Base-by-base conservation (phyloP, 2,113 vertebrate genomes). In the Ahaetulla prasina region DNA sequence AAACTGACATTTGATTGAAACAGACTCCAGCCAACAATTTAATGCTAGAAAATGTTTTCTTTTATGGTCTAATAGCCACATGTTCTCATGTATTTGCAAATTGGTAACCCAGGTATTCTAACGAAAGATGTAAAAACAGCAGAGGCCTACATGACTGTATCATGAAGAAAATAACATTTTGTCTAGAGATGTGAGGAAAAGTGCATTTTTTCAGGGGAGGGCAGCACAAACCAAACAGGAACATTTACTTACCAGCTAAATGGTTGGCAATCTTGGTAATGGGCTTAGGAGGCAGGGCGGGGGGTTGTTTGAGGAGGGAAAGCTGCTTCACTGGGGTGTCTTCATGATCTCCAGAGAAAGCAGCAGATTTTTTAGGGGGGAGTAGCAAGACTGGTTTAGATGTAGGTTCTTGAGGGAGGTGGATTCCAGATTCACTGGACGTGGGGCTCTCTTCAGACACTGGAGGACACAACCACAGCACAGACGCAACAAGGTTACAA, bases 271-370 rank as follows among this genome's bases (percentile, higher is more conserved):
- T 98, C 97, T 99, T 98, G 96, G 98, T 97, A 97, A 99, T 99
- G 95, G 99, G 99, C 97, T 99, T 99, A 94, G 99, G 99, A 96
- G 99, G 99, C 97, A 99, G 98, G 96, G 99, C 99, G 25, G 99
- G 99, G 96, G 99, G 99, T 96, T 99, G 99, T 97, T 99, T 99
- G 97, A 98, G 98, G 96, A 99, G 98, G 96, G 99, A 96, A 57
- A 98, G 97, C 93, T 99, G 98, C 97, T 99, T 99, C 97, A 98
- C 95, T 91, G 98, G 98, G 95, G 97, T 98, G 94, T 99, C 99
- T 97, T 99, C 99, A 98, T 98, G 97, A 96, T 99, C 98, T 96
- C 98, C 97, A 92, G 98, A 93, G 97, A 98, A 99, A 96, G 98
- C 98, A 16, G 98, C 96, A 90, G 98, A 97, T 98, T 99, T 99